These are phyloP conservation scores for Pocota personata DNA, from an alignment of 2,888 invertebrate genomes.

Conservation along the genomic window DNA sequence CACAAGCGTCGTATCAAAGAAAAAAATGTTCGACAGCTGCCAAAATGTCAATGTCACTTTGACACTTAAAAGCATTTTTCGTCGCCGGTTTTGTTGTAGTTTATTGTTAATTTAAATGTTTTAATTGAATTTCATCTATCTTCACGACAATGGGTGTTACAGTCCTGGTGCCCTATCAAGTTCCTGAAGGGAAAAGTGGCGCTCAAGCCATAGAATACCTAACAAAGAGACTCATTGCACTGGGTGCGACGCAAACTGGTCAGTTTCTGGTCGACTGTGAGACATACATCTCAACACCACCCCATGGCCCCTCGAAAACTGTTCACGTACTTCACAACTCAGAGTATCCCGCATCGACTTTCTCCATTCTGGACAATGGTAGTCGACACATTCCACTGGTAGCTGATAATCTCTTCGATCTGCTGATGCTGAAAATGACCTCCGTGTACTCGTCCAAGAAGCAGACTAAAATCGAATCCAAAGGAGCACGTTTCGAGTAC, in stretches of 20 bases:
- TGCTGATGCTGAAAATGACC: conserved; percentile 94
- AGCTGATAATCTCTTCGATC: conserved; percentile 95
- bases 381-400: conserved; percentile 93
- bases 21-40: neutral
- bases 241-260: conserved; percentile 94
- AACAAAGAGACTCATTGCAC: conserved; percentile 91
- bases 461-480: conserved; percentile 93
- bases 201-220: conserved; percentile 94
- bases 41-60: neutral
- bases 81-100: neutral
- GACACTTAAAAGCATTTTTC: conserved; percentile 14
- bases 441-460: conserved; percentile 95
- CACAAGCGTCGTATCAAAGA: neutral
- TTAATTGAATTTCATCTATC: neutral
- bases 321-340: conserved; percentile 98
- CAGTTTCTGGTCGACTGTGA: conserved; percentile 98
- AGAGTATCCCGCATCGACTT: conserved; percentile 97
- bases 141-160: conserved; percentile 79
- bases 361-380: conserved; percentile 94
- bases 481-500: conserved; percentile 93
- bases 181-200: conserved; percentile 95
- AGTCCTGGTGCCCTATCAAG: conserved; percentile 91
- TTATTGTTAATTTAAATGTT: neutral
- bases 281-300: conserved; percentile 91
- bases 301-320: conserved; percentile 88